phyloP scores from a whole-genome alignment of 2,888 invertebrate genomes.

The Apamea sordens region DNA sequence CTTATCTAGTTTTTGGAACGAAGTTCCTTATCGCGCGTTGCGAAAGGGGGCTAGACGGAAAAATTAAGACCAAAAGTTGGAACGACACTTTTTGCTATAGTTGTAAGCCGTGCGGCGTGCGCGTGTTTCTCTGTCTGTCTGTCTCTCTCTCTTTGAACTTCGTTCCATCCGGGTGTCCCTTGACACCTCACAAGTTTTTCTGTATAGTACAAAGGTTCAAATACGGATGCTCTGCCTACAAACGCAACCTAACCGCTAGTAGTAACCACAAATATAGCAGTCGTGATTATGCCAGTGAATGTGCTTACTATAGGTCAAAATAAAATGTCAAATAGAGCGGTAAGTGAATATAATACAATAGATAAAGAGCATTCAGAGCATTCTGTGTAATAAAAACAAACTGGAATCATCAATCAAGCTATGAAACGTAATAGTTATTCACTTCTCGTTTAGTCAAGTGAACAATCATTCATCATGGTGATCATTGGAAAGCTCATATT shows the following conservation, averaged over 20 bases:
- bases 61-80: too few species aligned
- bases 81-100: too few species aligned
- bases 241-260: background rate
- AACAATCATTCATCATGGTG: background rate
- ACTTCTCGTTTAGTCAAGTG: background rate
- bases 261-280: background rate
- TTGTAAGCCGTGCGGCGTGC: too few species aligned
- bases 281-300: background rate
- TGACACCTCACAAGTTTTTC: too few species aligned
- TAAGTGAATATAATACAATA: background rate
- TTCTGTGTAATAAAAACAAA: background rate
- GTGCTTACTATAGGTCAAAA: background rate
- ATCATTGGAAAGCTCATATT: background rate
- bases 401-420: background rate
- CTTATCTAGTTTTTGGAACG: background rate
- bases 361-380: background rate
- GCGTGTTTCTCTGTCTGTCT: too few species aligned
- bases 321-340: background rate
- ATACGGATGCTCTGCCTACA: background rate
- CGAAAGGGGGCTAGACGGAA: too few species aligned
- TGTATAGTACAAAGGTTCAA: background rate
- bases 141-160: too few species aligned
- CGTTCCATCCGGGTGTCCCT: too few species aligned
- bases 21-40: too few species aligned
- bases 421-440: background rate